phyloP scores from a whole-genome alignment of 1,140 invertebrate species.

The Sarcophaga peregrina region DNA sequence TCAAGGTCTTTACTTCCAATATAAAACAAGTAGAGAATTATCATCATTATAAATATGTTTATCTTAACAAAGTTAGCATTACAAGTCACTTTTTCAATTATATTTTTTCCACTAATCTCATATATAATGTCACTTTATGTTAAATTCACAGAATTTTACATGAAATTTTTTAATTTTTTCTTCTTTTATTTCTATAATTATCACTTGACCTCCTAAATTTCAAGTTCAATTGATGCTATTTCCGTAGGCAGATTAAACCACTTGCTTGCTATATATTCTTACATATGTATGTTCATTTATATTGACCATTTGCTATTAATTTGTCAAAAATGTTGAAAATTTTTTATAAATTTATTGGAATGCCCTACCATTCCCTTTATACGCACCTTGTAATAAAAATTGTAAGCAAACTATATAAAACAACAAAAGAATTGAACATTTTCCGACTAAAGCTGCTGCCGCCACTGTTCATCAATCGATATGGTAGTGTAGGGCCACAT shows the following conservation, averaged over 20 bases:
- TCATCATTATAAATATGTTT: no score
- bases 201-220: background rate
- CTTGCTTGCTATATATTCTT: background rate
- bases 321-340: background rate
- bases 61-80: no score
- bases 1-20: no score
- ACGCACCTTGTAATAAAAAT: background rate
- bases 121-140: no score
- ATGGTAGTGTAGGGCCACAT: background rate
- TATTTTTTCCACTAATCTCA: no score
- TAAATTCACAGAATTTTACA: no score
- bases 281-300: background rate
- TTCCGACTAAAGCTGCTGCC: background rate
- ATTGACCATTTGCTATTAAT: background rate
- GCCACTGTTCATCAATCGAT: background rate
- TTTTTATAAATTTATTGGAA: background rate
- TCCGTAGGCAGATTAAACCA: background rate
- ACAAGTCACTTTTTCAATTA: no score
- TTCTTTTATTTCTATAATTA: background rate
- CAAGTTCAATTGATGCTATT: background rate
- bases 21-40: no score
- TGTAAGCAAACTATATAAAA: background rate
- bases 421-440: background rate
- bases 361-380: no score
- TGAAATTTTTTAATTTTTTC: background rate